Evolutionary conservation across 2,113 vertebrate species (phyloP).

Genomic region (Daboia siamensis): DNA sequence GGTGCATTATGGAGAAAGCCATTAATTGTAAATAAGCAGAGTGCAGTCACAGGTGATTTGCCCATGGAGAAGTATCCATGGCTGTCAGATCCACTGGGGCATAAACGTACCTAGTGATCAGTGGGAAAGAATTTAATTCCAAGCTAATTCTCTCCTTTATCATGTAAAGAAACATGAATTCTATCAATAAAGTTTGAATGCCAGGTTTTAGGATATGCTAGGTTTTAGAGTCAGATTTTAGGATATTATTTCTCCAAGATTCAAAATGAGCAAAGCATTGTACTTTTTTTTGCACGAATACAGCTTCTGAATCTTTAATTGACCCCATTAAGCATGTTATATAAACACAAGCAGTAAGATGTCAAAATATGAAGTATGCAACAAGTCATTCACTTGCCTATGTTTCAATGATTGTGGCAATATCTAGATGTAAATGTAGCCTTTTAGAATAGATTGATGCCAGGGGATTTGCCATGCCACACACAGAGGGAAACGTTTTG

Average conservation of each 20-base stretch:
- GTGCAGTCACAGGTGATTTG: background rate
- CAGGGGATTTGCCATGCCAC: background rate
- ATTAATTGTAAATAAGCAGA: background rate
- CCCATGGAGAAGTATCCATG: background rate
- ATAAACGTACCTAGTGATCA: background rate
- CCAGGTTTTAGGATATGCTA: background rate
- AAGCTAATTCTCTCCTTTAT: background rate
- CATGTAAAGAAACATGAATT: background rate
- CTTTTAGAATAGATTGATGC: background rate
- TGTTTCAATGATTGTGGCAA: background rate
- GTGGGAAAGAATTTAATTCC: background rate
- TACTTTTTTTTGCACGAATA: background rate
- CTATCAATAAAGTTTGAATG: background rate
- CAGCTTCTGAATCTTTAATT: background rate
- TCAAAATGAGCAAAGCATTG: background rate
- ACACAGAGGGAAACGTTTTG: background rate
- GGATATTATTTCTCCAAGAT: background rate
- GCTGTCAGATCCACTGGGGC: background rate
- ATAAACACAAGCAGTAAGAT: background rate
- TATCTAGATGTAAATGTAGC: constrained; percentile 1
- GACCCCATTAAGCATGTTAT: background rate
- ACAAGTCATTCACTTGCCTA: background rate
- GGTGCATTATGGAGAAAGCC: background rate
- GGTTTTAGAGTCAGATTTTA: background rate
- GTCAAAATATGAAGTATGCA: background rate